Evolutionary conservation across 2,888 invertebrate genomes (phyloP), one percentile per base, ranked within the genome.

Genomic region (Smittia aterrima): DNA sequence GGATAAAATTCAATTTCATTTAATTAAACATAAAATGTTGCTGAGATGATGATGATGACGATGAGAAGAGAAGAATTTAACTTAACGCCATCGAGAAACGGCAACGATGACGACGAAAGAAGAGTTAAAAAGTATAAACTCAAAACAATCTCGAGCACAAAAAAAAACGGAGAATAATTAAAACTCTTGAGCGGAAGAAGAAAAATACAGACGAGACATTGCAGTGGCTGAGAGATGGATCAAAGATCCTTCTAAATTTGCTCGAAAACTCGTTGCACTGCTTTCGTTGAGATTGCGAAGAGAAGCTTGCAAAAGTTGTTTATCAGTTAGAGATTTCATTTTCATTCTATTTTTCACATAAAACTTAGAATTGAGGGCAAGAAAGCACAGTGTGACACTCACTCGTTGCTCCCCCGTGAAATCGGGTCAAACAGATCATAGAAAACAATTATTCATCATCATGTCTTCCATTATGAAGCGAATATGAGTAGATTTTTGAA

Each of bases 371-470:
- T 6, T 47, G 47, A n/a, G n/a, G 11, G 11, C 9, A n/a, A 47
- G 47, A 16, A 47, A 11, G 32, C 32, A 9, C 32, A 47, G 6
- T 47, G 47, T n/a, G 47, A 47, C 47, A 47, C 47, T 47, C n/a
- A n/a, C n/a, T n/a, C n/a, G n/a, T n/a, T 16, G 16, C 11, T 2
- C 47, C 47, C 47, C 47, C n/a, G 58, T 4, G 11, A 68, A 68
- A 68, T 41, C 38, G 41, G 68, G 68, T 70, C 70, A 70, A 32
- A 70, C 41, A 41, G 70, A 70, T 70, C 70, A 40, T 16, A 66
- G 18, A 54, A n/a, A 53, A 70, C 70, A 70, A 70, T 70, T 70
- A 70, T 70, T 70, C 70, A 70, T 70, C 70, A 32, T 70, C 70
- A 70, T 70, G 70, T 54, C 25, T 70, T 41, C 22, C 54, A 53